Evolutionary conservation across 2,797 vertebrate genomes (phyloP).

Genomic region (Amphiprion clarkii): DNA sequence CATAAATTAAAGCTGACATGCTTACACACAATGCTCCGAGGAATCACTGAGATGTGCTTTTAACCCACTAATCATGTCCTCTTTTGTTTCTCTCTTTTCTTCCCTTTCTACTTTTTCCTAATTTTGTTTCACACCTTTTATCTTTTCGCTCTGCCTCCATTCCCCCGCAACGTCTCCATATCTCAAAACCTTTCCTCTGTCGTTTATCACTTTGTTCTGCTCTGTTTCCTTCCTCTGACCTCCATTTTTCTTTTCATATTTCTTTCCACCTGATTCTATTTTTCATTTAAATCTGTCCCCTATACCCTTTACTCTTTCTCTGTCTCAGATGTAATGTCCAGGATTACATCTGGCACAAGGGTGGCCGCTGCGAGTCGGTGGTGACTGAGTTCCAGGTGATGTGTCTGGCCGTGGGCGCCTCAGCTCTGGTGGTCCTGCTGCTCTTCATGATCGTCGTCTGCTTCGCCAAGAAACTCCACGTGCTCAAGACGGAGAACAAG

Average conservation of each 20-base stretch:
- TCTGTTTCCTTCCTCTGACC: slow-evolving; percentile 16
- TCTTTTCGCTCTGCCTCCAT: not conserved
- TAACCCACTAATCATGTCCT: not conserved
- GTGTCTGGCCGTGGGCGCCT: slow-evolving; percentile 93
- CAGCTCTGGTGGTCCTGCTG: slow-evolving; percentile 92
- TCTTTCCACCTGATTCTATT: slow-evolving; percentile 13
- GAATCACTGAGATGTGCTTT: not conserved
- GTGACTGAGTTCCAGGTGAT: slow-evolving; percentile 98
- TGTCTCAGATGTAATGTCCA: slow-evolving; percentile 93
- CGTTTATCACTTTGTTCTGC: not conserved
- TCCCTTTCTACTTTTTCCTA: slow-evolving; percentile 18
- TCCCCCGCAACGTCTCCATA: too few relatives aligned
- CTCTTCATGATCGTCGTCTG: slow-evolving; percentile 98
- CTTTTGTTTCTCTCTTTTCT: not conserved
- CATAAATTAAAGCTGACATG: not conserved
- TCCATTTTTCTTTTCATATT: not conserved
- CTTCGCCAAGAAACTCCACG: slow-evolving; percentile 98
- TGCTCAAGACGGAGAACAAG: slow-evolving; percentile 96
- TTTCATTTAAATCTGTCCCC: slow-evolving; percentile 41
- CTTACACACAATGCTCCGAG: not conserved
- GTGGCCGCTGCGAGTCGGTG: slow-evolving; percentile 93
- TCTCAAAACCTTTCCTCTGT: too few relatives aligned
- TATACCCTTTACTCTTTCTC: slow-evolving; percentile 48
- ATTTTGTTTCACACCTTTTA: slow-evolving; percentile 27
- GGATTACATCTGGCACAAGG: slow-evolving; percentile 98